phyloP scores from a whole-genome alignment of 2,113 vertebrate genomes.

The Vanacampus margaritifer region DNA sequence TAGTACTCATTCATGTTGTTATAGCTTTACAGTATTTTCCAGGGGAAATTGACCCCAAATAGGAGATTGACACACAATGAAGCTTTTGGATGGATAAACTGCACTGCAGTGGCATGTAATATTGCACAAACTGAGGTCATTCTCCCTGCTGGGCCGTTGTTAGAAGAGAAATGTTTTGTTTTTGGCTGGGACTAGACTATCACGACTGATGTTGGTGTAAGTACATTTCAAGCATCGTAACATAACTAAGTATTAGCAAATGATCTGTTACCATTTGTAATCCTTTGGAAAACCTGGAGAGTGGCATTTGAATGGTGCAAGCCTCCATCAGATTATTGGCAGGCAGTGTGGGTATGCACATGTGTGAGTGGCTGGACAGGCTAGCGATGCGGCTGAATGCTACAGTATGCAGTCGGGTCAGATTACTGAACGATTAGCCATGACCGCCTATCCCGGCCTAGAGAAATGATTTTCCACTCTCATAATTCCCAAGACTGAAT shows the following conservation, averaged over 20 bases:
- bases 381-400: constrained; percentile 49
- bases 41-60: constrained; percentile 26
- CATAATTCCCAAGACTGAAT: constrained; percentile 71
- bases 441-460: constrained; percentile 61
- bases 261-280: constrained; percentile 67
- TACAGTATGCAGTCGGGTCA: constrained; percentile 70
- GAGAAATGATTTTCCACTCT: constrained; percentile 75
- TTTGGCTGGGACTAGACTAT: constrained; percentile 29
- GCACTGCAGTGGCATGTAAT: constrained; percentile 11
- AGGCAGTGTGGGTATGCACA: constrained; percentile 55
- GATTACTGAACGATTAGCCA: constrained; percentile 75
- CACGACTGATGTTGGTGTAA: constrained; percentile 46
- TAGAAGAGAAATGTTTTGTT: constrained; percentile 30
- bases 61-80: constrained; percentile 32
- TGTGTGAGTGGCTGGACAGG: constrained; percentile 57
- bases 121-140: background rate
- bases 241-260: constrained; percentile 61
- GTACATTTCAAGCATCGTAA: constrained; percentile 56
- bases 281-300: constrained; percentile 67
- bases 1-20: constrained; percentile 51
- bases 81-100: constrained; percentile 28
- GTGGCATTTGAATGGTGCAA: constrained; percentile 53
- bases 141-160: constrained; percentile 15
- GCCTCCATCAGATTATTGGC: constrained; percentile 63
- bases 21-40: constrained; percentile 35